These are phyloP conservation scores for Sminthopsis crassicaudata DNA, from an alignment of 2,113 vertebrate genomes.

Conservation along the genomic window DNA sequence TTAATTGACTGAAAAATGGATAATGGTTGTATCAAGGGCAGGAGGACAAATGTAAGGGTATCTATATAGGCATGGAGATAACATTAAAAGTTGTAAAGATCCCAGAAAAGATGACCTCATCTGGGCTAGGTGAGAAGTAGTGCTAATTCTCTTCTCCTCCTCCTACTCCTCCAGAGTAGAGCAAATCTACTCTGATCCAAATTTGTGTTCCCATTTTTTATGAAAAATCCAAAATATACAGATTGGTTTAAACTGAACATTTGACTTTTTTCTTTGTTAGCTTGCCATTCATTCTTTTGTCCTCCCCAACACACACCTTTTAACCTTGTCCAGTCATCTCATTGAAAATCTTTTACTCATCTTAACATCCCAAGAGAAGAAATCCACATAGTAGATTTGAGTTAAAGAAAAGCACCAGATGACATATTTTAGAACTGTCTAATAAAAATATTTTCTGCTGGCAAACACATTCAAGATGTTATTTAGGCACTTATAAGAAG, in stretches of 20 bases:
- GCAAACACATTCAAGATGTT: neutral
- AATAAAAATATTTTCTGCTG: neutral
- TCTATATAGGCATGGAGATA: neutral
- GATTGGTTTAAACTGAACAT: neutral
- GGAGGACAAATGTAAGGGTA: neutral
- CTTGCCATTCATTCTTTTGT: neutral
- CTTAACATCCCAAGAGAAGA: neutral
- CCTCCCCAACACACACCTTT: neutral
- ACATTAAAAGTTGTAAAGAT: neutral
- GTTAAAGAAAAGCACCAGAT: neutral
- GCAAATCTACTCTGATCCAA: neutral
- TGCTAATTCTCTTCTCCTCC: too few species aligned
- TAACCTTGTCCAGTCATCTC: neutral
- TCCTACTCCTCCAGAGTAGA: neutral
- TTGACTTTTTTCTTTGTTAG: neutral
- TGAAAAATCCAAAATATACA: too few species aligned
- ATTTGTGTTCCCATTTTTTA: neutral
- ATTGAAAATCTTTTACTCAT: neutral
- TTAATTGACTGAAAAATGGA: neutral
- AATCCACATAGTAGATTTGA: neutral
- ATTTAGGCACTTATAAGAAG: neutral
- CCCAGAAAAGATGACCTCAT: neutral
- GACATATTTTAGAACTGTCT: neutral
- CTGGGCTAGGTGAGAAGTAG: accelerated
- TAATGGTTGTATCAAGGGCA: neutral